phyloP scores from a whole-genome alignment of 2,888 invertebrate genomes.

The Melieria picta region DNA sequence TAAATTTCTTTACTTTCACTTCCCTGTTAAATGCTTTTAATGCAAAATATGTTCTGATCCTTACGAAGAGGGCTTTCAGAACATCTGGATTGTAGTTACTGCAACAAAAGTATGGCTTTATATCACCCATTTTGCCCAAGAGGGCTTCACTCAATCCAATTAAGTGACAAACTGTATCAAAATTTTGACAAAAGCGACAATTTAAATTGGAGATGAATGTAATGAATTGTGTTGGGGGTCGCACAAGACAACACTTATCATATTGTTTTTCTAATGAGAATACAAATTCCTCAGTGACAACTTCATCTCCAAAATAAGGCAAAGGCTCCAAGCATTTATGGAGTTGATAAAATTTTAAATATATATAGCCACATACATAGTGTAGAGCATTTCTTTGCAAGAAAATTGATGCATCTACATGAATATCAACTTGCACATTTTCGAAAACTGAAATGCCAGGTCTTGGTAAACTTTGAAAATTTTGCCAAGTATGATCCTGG shows the following conservation, averaged over 20 bases:
- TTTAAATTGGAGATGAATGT: background rate
- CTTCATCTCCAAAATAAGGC: conserved; percentile 21
- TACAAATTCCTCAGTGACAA: conserved; percentile 20
- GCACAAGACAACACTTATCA: conserved; percentile 19
- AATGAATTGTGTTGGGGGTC: conserved; percentile 14
- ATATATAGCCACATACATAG: conserved; percentile 31
- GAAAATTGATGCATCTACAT: background rate
- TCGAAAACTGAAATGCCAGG: conserved; percentile 11
- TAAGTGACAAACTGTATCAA: conserved; percentile 4
- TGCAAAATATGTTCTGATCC: background rate
- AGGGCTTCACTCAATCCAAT: background rate
- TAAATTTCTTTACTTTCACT: too few relatives aligned
- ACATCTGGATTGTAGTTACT: background rate
- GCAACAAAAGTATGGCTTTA: conserved; percentile 1
- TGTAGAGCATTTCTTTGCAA: conserved; percentile 16
- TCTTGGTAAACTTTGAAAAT: conserved; percentile 10
- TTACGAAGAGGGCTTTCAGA: background rate
- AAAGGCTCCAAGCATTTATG: conserved; percentile 24
- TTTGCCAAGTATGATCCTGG: conserved; percentile 10
- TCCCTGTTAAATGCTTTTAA: background rate
- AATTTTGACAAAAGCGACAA: background rate
- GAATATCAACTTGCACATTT: background rate
- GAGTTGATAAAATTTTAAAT: conserved; percentile 14
- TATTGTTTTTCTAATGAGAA: conserved; percentile 29
- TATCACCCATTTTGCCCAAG: background rate